A percentile compares a stretch with the other conserved stretches of the same genome.
Evolutionary conservation across 1,140 invertebrate genomes (phyloP).

Genomic region (Eulimnadia texana): DNA sequence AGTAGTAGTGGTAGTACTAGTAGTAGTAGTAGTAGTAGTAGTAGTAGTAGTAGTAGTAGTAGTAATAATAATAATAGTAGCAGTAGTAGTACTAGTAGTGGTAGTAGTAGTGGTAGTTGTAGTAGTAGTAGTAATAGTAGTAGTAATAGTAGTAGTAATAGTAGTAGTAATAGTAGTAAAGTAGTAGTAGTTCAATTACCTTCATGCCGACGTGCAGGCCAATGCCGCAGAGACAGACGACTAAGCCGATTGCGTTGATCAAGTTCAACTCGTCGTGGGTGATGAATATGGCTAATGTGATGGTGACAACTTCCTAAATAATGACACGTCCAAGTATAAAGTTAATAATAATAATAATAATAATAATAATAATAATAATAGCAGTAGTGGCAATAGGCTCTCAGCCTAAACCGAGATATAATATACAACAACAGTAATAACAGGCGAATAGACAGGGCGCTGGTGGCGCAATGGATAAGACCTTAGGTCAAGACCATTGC

Average conservation of each 20-base stretch:
- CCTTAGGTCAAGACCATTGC: too few species aligned
- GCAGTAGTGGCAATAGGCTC: background rate
- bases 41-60: background rate
- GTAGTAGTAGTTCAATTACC: slow-evolving; percentile 13
- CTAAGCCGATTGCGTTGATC: slow-evolving; percentile 71
- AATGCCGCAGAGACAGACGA: slow-evolving; percentile 80
- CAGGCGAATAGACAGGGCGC: too few species aligned
- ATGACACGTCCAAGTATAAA: too few species aligned
- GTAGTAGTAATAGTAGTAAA: background rate
- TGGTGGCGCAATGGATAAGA: too few species aligned
- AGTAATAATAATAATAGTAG: background rate
- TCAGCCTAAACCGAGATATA: background rate
- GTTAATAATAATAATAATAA: background rate
- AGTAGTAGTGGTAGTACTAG: background rate
- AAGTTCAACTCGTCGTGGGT: slow-evolving; percentile 69
- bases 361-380: background rate
- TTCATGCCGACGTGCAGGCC: slow-evolving; percentile 72
- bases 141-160: background rate
- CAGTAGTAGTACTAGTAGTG: background rate
- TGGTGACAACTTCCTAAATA: slow-evolving; percentile 73
- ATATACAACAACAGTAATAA: too few species aligned
- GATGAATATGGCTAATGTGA: slow-evolving; percentile 66
- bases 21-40: background rate
- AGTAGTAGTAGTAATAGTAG: background rate
- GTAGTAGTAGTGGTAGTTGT: background rate